Conservation (phyloP, 2,888 invertebrate genomes). For the Serrognathus titanus region DNA sequence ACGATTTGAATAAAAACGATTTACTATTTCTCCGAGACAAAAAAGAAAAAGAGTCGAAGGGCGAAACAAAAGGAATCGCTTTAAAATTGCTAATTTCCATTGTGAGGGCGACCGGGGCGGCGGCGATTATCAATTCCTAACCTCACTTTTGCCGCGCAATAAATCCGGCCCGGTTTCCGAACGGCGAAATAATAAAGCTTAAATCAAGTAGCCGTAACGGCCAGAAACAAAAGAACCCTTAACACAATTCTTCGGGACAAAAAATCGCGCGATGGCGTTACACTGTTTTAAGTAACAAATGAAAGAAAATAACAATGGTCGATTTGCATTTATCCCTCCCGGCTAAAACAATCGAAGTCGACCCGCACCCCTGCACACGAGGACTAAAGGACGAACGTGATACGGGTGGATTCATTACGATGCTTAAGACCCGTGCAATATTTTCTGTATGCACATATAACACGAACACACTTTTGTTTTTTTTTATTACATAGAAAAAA, state of each 20-base stretch:
- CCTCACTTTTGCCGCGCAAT: constrained; percentile 33
- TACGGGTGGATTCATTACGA: too few relatives aligned
- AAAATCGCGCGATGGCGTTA: constrained; percentile 36
- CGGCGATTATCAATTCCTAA: constrained; percentile 28
- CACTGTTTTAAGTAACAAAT: constrained; percentile 42
- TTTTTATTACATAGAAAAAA: too few relatives aligned
- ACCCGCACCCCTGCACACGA: neutral
- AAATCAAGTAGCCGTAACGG: constrained; percentile 41
- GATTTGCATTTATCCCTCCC: constrained; percentile 43
- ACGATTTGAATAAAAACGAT: too few relatives aligned
- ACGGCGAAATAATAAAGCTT: constrained; percentile 33
- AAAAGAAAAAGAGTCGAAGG: too few relatives aligned
- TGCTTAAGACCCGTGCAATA: too few relatives aligned
- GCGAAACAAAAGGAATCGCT: constrained; percentile 9
- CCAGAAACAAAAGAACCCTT: constrained; percentile 41
- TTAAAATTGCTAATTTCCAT: constrained; percentile 17
- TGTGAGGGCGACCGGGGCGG: constrained; percentile 11
- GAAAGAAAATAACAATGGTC: constrained; percentile 41
- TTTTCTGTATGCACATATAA: too few relatives aligned
- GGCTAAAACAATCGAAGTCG: constrained; percentile 37
- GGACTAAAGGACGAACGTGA: neutral
- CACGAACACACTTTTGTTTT: too few relatives aligned
- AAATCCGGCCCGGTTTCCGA: constrained; percentile 44
- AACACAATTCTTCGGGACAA: constrained; percentile 38
- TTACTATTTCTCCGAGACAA: too few relatives aligned